Percentiles rank a stretch among this genome's conserved stretches.
Evolutionary conservation across 2,113 vertebrate species (phyloP).

Genomic region (Eublepharis macularius): DNA sequence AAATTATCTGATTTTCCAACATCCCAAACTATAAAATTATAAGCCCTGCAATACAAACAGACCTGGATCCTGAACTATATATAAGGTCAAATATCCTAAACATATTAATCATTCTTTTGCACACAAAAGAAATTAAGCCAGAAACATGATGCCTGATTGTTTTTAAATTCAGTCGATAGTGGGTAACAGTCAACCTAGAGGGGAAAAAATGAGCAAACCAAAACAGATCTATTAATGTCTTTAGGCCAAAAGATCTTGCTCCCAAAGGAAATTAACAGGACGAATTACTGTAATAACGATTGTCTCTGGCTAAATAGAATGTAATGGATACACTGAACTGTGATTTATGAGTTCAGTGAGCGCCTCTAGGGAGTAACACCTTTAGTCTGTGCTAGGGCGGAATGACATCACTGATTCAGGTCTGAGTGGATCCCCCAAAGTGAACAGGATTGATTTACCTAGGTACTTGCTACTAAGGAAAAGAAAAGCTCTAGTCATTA

Average conservation of each 20-base stretch:
- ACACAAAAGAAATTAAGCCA: background rate
- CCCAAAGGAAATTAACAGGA: slow-evolving; percentile 35
- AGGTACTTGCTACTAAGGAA: background rate
- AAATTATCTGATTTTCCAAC: background rate
- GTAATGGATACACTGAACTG: slow-evolving; percentile 27
- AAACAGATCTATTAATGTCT: slow-evolving; percentile 26
- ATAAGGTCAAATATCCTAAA: background rate
- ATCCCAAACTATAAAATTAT: background rate
- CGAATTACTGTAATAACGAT: slow-evolving; percentile 33
- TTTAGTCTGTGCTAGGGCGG: background rate
- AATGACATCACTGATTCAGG: background rate
- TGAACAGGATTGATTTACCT: background rate
- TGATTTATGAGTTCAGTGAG: slow-evolving; percentile 28
- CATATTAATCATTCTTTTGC: background rate
- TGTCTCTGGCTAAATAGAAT: slow-evolving; percentile 38
- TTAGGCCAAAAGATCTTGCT: slow-evolving; percentile 23
- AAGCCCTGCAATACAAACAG: background rate
- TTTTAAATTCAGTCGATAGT: slow-evolving; percentile 27
- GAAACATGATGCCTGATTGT: background rate
- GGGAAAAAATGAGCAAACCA: slow-evolving; percentile 15
- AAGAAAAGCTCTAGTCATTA: background rate
- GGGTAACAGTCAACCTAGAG: slow-evolving; percentile 16
- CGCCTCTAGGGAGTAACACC: slow-evolving; percentile 10
- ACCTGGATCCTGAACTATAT: background rate
- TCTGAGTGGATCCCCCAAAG: background rate